These are phyloP conservation scores for Ariolimax columbianus DNA, from an alignment of 2,888 invertebrate species.

Conservation along the genomic window DNA sequence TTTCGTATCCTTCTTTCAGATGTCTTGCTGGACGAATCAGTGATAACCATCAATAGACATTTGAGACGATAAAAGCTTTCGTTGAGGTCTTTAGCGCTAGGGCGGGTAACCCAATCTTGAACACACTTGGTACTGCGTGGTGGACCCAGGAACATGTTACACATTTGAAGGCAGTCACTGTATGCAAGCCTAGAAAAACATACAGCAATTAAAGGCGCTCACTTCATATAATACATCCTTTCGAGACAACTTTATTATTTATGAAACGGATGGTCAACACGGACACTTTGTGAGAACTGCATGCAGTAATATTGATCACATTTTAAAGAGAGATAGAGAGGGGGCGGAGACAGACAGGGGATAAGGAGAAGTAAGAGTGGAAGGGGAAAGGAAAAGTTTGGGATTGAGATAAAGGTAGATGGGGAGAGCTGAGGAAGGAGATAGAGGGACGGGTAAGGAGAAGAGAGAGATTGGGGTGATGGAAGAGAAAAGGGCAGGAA, in stretches of 20 bases:
- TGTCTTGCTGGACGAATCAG: neutral
- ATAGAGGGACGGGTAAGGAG: no score
- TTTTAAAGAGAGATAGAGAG: no score
- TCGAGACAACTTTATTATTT: constrained; percentile 3
- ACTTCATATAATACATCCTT: neutral
- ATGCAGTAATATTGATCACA: no score
- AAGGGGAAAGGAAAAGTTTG: no score
- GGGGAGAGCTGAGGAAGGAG: no score
- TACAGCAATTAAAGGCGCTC: neutral
- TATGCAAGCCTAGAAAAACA: neutral
- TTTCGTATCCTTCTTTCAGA: neutral
- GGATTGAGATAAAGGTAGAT: no score
- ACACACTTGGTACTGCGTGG: constrained; percentile 5
- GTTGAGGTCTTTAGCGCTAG: neutral
- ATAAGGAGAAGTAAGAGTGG: no score
- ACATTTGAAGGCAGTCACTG: neutral
- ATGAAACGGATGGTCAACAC: constrained; percentile 9
- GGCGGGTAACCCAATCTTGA: neutral
- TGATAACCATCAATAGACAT: constrained; percentile 22
- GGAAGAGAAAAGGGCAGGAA: no score
- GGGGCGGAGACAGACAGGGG: no score
- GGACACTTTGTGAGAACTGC: no score
- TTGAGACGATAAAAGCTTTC: constrained; percentile 15
- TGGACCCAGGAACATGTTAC: neutral
- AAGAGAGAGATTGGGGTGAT: no score